Evolutionary conservation across 64 coral and sea anemone species (phyloP), one percentile per base, ranked within the genome.

Genomic region (Montipora sp.): DNA sequence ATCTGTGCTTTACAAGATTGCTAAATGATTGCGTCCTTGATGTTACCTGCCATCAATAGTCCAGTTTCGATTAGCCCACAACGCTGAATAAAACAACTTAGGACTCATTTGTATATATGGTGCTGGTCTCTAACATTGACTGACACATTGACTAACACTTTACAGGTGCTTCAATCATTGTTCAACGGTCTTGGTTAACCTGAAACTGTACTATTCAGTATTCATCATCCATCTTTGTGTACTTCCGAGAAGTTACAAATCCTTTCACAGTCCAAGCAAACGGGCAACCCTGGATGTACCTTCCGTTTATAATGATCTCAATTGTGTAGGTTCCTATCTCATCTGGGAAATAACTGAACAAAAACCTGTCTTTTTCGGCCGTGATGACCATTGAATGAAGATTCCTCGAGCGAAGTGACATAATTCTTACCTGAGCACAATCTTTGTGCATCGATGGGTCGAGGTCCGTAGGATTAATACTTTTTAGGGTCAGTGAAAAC

Each of bases 271-370:
- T 22, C 68, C 68, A 72, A 72, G 68, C 68, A 72, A 72, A 72
- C 68, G 68, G 68, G 68, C 68, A 18, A 3, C 68, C 68, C 5
- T 72, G 68, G 68, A 72, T 19, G 16, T 23, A 72, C 68, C n/a
- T 3, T 23, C 68, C 68, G 16, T 72, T 72, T 15, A 72, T 72
- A 5, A 72, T 72, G 68, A 72, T 72, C 68, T 72, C n/a, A 23
- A 72, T 23, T 19, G 68, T 72, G 68, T 72, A 72, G 68, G 68
- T 72, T n/a, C 68, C 68, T 72, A 72, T 23, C 68, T 72, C 68
- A 23, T 72, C 68, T 72, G 68, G 68, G 4, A 15, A 19, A 72
- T 23, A 72, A 72, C 68, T 72, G 16, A 72, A 72, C 2, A 72
- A 19, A 19, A 72, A 72, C 0, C 68, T 72, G 1, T 23, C 68